Conservation (phyloP, 2,113 vertebrate genomes). For the Lepidothrix coronata region DNA sequence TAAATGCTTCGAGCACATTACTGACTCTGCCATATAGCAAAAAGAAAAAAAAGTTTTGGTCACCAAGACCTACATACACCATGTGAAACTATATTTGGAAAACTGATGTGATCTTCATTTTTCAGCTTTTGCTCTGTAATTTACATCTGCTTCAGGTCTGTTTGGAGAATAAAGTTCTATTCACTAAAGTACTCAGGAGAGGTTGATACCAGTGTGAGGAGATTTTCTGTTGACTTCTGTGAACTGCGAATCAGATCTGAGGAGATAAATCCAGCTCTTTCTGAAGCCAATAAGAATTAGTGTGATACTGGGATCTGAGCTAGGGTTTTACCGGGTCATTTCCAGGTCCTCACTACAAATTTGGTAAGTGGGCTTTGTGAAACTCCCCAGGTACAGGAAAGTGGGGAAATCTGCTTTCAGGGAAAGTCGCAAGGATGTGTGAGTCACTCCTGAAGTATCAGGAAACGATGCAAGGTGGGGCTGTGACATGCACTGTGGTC, state of each 20-base stretch:
- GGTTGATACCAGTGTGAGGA: neutral
- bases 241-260: neutral
- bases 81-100: neutral
- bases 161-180: neutral
- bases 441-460: slow-evolving; percentile 48
- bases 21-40: neutral
- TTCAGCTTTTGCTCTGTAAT: neutral
- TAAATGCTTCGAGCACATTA: neutral
- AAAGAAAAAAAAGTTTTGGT: neutral
- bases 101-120: neutral
- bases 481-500: slow-evolving; percentile 41
- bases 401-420: slow-evolving; percentile 21
- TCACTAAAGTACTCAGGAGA: neutral
- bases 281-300: neutral
- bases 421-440: slow-evolving; percentile 2
- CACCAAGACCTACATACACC: neutral
- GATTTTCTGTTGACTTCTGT: neutral
- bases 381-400: neutral
- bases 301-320: neutral
- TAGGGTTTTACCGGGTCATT: neutral
- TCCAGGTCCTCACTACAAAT: neutral
- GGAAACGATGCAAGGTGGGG: slow-evolving; percentile 39
- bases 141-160: neutral
- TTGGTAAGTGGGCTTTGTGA: neutral
- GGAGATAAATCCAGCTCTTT: neutral